Evolutionary conservation across 2,888 invertebrate genomes (phyloP), one percentile per base, ranked within the genome.

Genomic region (Octodonta nipae): DNA sequence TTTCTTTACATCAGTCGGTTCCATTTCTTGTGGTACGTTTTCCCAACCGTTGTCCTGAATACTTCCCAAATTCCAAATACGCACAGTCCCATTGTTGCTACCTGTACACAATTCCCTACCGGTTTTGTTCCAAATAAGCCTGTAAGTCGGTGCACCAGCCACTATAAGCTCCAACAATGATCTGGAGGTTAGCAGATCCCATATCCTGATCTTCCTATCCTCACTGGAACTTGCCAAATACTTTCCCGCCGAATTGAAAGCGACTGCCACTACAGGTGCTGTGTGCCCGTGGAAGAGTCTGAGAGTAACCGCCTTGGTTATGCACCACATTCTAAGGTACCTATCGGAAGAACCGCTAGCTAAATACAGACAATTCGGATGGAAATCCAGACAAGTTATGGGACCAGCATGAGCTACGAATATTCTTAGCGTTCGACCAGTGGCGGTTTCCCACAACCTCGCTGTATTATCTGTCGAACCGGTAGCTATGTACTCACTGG

Each of bases 301-400:
- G 41, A 87, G 75, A 30, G 85, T 67, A 44, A 78, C 78, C 7
- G 84, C 88, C 52, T 84, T 83, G 38, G 81, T 77, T 32, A 86
- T 73, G 44, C 75, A 78, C 91, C 91, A 93, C 49, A 93, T 63
- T 16, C 91, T 73, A 28, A 91, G 77, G 22, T 81, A 82, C 55
- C 80, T 79, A 65, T 93, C 93, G n/a, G 80, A 74, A 2, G 91
- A 86, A 6, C 89, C 92, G 0, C 87, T 85, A 20, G 87, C 89
- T 44, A 92, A 55, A 58, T 93, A 92, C 47, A 78, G 75, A 44
- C 83, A 80, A 61, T 91, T 93, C 1, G 91, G 88, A 65, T 93
- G 93, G 64, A 93, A 91, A 50, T 78, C 77, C n/a, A 86, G 71
- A 54, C 79, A 75, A 56, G 88, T 86, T 13, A 93, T 80, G 65